Base-by-base conservation (phyloP, 1,140 invertebrate genomes). In the Megalopta genalis region DNA sequence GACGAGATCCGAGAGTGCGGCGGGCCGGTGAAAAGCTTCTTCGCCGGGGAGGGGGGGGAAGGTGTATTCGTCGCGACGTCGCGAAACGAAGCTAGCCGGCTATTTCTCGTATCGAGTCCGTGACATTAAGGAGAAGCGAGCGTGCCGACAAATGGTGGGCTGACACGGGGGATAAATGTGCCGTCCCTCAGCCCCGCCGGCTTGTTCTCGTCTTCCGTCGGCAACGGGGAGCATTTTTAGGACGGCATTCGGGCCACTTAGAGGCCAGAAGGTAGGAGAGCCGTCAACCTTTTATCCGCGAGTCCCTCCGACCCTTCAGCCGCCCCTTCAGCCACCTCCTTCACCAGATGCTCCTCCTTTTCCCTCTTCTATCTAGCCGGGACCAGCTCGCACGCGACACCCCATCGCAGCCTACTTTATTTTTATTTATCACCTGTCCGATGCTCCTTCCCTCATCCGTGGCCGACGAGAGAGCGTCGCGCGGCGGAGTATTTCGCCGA, bases 101-200 rank as follows among this genome's bases (percentile, higher is more conserved):
- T 74, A 84, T 79, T 82, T 65, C 82, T 74, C 75, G 54, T 37
- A 83, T 84, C 81, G 70, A 27, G 65, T 25, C 65, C 59, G 78
- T 83, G 81, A 81, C 83, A 81, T 84, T 85, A 85, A 85, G 74
- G 64, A 84, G 69, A 25, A 77, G 60, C 69, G 79, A 84, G 64
- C 71, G 76, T 68, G 57, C 69, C 70, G 39, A 70, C 62, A 76
- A 86, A 82, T 79, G 84, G 83, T 49, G 65, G 52, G 64, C 77
- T 75, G 82, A 73, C 74, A 81, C 69, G 70, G 65, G 60, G 85
- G 82, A 84, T 74, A 74, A 79, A 79, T 65, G 77, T n/a, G 70
- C 60, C 25, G 14, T n/a, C 37, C 62, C 63, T 46, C 21, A 59
- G 42, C 49, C 65, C 57, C 23, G n/a, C 57, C 70, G 16, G 46